phyloP scores from a whole-genome alignment of 2,888 invertebrate species.

The Tipula helvola region DNA sequence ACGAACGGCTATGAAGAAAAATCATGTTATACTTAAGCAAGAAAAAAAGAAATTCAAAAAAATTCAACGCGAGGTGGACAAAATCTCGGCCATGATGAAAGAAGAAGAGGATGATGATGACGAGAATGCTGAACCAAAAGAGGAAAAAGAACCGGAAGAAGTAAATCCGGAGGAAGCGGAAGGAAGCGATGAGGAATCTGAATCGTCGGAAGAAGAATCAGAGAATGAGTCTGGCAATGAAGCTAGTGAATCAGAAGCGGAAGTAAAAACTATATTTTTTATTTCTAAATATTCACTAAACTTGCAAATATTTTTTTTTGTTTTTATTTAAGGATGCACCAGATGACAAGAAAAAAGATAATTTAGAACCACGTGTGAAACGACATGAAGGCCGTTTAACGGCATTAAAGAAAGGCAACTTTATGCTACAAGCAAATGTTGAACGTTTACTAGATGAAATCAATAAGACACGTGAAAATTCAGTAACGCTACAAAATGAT shows the following conservation, averaged over 20 bases:
- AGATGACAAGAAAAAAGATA: slow-evolving; percentile 51
- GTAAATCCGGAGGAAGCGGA: slow-evolving; percentile 32
- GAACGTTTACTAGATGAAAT: slow-evolving; percentile 78
- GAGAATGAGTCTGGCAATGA: slow-evolving; percentile 34
- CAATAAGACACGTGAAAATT: slow-evolving; percentile 68
- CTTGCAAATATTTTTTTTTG: slow-evolving; percentile 26
- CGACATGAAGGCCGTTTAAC: slow-evolving; percentile 66
- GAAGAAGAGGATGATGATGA: slow-evolving; percentile 61
- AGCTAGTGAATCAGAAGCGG: slow-evolving; percentile 51
- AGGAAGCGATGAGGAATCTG: slow-evolving; percentile 40
- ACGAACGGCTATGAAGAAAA: slow-evolving; percentile 69
- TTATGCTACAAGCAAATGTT: slow-evolving; percentile 74
- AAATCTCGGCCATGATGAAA: slow-evolving; percentile 81
- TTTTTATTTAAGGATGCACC: slow-evolving; percentile 45
- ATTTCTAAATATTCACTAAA: slow-evolving; percentile 14
- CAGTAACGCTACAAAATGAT: slow-evolving; percentile 64
- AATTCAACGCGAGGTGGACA: slow-evolving; percentile 77
- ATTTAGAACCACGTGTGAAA: slow-evolving; percentile 51
- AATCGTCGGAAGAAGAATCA: slow-evolving; percentile 40
- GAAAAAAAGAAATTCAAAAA: slow-evolving; percentile 73
- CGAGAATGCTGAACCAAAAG: slow-evolving; percentile 52
- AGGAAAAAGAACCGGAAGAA: slow-evolving; percentile 37
- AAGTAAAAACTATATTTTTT: slow-evolving; percentile 33
- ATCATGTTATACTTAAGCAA: slow-evolving; percentile 42
- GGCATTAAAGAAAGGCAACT: slow-evolving; percentile 78